Percentiles rank a stretch among this genome's conserved stretches.
These are phyloP conservation scores for Thunnus thynnus DNA, from an alignment of 2,113 vertebrate species.

Conservation along the genomic window DNA sequence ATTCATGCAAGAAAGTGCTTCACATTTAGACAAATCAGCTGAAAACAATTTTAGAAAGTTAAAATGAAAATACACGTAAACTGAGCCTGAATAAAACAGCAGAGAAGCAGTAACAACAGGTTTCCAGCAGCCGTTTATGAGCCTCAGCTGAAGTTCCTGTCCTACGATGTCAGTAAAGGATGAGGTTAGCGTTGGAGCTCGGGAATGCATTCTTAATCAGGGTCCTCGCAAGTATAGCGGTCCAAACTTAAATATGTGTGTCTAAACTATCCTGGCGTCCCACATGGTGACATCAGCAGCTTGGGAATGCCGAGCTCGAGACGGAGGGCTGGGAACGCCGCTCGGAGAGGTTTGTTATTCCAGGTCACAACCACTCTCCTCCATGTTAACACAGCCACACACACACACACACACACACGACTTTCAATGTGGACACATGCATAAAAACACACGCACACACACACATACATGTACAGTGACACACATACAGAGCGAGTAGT, in stretches of 20 bases:
- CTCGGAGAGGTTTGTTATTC: conserved; percentile 80
- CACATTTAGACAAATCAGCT: too few relatives aligned
- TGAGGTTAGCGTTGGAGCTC: neutral
- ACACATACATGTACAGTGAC: conserved; percentile 52
- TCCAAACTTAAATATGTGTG: neutral
- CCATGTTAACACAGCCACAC: conserved; percentile 48
- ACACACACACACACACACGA: conserved; percentile 43
- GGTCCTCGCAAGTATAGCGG: conserved; percentile 22
- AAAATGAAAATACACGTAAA: too few relatives aligned
- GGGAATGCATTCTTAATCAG: neutral
- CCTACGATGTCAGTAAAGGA: neutral
- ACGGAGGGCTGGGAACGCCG: conserved; percentile 61
- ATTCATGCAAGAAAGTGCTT: too few relatives aligned
- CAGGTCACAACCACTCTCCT: conserved; percentile 55
- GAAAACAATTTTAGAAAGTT: too few relatives aligned
- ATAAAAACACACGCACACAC: conserved; percentile 21
- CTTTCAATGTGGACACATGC: conserved; percentile 28
- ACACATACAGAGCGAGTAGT: conserved; percentile 44
- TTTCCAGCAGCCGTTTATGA: too few relatives aligned
- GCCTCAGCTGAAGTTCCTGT: accelerated
- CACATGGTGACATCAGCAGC: conserved; percentile 77
- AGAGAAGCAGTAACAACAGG: too few relatives aligned
- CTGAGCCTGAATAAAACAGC: too few relatives aligned
- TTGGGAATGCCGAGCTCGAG: conserved; percentile 74
- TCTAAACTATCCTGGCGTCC: conserved; percentile 35